phyloP scores from a whole-genome alignment of 2,888 invertebrate species.

The Stenchaetothrips biformis region DNA sequence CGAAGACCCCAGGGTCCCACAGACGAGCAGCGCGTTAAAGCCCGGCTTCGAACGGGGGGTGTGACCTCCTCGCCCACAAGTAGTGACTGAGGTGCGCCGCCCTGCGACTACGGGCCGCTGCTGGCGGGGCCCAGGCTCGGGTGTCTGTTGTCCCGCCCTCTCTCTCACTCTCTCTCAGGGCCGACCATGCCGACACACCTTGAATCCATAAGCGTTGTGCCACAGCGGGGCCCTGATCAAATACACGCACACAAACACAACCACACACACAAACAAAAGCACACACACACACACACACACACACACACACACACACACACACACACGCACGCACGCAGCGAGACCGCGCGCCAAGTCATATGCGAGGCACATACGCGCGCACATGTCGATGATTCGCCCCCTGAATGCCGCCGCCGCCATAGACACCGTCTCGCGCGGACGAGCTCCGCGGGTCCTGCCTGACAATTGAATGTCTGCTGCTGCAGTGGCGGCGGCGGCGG shows the following conservation, averaged over 20 bases:
- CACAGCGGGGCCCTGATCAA: no score
- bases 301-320: background rate
- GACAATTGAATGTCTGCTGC: constrained; percentile 4
- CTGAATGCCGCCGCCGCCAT: background rate
- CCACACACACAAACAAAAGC: background rate
- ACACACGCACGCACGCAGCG: background rate
- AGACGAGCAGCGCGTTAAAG: no score
- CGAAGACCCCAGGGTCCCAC: no score
- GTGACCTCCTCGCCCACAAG: no score
- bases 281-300: background rate
- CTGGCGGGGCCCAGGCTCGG: no score
- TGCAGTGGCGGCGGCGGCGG: background rate
- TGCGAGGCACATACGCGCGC: constrained; percentile 6
- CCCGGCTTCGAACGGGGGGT: no score
- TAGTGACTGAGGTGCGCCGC: no score
- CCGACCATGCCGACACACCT: background rate
- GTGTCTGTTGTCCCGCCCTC: no score
- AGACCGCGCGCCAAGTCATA: background rate
- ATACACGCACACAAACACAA: background rate
- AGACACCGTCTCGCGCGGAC: background rate
- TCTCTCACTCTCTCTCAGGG: no score
- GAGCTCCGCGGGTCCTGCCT: background rate
- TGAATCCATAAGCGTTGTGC: background rate
- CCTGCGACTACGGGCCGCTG: no score
- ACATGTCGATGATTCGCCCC: background rate